A percentile compares a stretch with the other conserved stretches of the same genome.
phyloP scores from a whole-genome alignment of 1,140 invertebrate species.

The Yoshiicerus persimilis region DNA sequence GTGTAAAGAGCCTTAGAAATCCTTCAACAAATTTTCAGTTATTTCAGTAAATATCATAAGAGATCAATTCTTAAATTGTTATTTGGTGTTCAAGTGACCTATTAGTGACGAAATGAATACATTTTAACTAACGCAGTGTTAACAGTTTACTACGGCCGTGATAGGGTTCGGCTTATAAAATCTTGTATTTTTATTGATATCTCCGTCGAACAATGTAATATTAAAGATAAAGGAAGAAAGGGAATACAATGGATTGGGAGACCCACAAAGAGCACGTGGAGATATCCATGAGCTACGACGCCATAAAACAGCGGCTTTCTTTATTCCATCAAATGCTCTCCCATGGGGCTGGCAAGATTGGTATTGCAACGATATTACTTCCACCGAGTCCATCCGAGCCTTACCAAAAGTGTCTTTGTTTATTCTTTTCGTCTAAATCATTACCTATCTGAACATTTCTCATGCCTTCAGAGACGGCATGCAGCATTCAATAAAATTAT shows the following conservation, averaged over 20 bases:
- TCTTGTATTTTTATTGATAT: not conserved
- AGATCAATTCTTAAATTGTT: too few species aligned
- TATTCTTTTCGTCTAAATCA: not conserved
- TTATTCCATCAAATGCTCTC: not conserved
- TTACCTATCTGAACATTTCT: not conserved
- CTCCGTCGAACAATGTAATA: not conserved
- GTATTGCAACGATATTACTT: not conserved
- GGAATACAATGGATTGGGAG: not conserved
- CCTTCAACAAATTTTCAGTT: too few species aligned
- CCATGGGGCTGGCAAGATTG: not conserved
- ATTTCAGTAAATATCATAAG: too few species aligned
- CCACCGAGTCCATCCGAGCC: not conserved
- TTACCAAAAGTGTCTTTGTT: not conserved
- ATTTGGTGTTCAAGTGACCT: too few species aligned
- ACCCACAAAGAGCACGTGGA: too few species aligned
- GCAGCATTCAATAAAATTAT: not conserved
- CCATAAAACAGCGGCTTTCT: not conserved
- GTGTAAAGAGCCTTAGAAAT: too few species aligned
- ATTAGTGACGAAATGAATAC: too few species aligned
- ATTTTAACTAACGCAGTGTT: too few species aligned
- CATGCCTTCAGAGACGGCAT: not conserved
- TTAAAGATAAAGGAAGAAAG: not conserved
- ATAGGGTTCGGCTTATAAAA: too few species aligned
- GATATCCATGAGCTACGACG: not conserved
- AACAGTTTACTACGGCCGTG: too few species aligned